Percentiles rank a stretch among this genome's conserved stretches.
Evolutionary conservation across 2,797 vertebrate species (phyloP).

Genomic region (Myioborus melanocephalus): DNA sequence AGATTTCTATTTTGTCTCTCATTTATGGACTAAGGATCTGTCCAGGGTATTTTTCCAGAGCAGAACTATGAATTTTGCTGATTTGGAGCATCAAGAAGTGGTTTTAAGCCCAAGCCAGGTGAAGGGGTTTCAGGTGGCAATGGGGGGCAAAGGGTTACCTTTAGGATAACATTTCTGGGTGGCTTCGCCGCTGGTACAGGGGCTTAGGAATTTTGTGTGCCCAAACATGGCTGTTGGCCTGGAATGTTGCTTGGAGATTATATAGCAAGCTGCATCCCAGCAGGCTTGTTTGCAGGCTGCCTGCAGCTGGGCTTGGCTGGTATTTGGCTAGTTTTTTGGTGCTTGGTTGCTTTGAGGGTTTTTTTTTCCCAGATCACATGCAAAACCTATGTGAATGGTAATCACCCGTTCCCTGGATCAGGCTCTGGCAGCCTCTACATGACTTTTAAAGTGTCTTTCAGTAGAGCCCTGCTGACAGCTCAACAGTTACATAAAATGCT

Average conservation of each 20-base stretch:
- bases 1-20: neutral
- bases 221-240: neutral
- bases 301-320: neutral
- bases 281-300: neutral
- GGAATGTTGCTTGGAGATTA: neutral
- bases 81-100: neutral
- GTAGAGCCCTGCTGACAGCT: slow-evolving; percentile 27
- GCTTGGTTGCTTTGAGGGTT: neutral
- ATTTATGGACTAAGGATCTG: neutral
- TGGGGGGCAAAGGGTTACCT: neutral
- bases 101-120: neutral
- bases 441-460: slow-evolving; percentile 16
- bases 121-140: neutral
- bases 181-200: rapidly evolving
- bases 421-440: neutral
- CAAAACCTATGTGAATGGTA: neutral
- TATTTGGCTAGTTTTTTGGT: neutral
- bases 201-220: neutral
- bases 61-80: neutral
- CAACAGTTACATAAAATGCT: slow-evolving; percentile 6
- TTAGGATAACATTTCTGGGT: neutral
- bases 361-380: neutral
- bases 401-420: neutral
- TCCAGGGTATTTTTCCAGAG: neutral
- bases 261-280: neutral